These are phyloP conservation scores for Epirrhoe tristata DNA, from an alignment of 2,888 invertebrate species.

Conservation along the genomic window DNA sequence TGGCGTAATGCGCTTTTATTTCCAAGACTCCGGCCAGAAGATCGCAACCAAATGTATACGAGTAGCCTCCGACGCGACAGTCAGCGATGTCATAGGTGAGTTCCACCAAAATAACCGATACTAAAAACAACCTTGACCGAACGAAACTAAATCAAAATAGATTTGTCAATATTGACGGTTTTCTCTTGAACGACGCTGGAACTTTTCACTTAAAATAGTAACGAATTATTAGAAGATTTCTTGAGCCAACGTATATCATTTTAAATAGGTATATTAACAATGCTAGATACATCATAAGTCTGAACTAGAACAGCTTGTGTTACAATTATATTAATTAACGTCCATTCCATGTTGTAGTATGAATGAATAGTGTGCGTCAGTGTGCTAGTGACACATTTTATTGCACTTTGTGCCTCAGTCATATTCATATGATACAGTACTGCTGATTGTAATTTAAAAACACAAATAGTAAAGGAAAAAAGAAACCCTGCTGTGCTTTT, in stretches of 20 bases:
- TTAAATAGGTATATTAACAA: not conserved
- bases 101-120: constrained; percentile 23
- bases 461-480: not conserved
- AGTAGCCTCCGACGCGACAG: constrained; percentile 98
- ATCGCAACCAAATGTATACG: constrained; percentile 99
- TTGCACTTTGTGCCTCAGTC: constrained; percentile 10
- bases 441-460: not conserved
- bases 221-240: not conserved
- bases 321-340: constrained; percentile 27
- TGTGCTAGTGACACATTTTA: constrained; percentile 20
- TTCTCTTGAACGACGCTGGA: not conserved
- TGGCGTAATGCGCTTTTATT: constrained; percentile 99
- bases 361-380: constrained; percentile 7
- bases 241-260: not conserved
- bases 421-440: not conserved
- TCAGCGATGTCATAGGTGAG: constrained; percentile 96
- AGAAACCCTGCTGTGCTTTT: not conserved
- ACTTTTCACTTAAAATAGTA: not conserved
- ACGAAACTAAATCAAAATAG: constrained; percentile 18
- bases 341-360: constrained; percentile 7
- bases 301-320: constrained; percentile 24
- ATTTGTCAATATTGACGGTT: constrained; percentile 16
- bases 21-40: constrained; percentile 99
- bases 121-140: constrained; percentile 22
- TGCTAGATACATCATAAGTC: constrained; percentile 16